Percentiles rank a stretch among this genome's conserved stretches.
Conservation (phyloP, 35 echinoderm and acorn worm species). For the Patiria miniata region DNA sequence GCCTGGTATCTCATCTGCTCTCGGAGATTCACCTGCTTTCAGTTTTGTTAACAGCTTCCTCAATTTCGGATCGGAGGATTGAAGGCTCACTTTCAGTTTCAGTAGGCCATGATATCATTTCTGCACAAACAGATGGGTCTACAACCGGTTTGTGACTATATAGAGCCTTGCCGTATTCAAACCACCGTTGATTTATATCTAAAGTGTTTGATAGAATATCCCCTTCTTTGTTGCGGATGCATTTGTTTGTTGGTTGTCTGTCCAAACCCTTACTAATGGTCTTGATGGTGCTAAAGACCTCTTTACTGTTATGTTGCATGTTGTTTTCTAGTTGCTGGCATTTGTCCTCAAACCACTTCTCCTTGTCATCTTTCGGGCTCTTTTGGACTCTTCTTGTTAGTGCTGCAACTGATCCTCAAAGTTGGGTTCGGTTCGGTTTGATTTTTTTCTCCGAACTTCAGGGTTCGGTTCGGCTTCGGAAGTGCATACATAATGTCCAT, state of each 20-base stretch:
- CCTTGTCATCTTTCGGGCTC: constrained; percentile 11
- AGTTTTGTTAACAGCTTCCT: neutral
- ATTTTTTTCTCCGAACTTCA: too few relatives aligned
- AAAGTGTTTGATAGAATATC: constrained; percentile 5
- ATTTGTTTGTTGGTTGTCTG: constrained; percentile 16
- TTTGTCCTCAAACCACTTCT: constrained; percentile 24
- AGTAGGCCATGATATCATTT: neutral
- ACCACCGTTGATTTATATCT: constrained; percentile 27
- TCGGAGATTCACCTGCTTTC: constrained; percentile 14
- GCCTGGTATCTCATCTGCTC: constrained; percentile 28
- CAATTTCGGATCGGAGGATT: constrained; percentile 15
- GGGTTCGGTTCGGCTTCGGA: too few relatives aligned
- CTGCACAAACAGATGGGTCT: neutral
- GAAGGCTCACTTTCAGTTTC: neutral
- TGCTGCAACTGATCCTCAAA: too few relatives aligned
- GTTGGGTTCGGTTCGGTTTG: too few relatives aligned
- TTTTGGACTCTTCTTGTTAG: constrained; percentile 25
- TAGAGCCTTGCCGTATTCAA: constrained; percentile 30
- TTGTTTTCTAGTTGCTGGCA: constrained; percentile 1
- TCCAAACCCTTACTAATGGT: constrained; percentile 21
- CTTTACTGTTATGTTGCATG: constrained; percentile 43
- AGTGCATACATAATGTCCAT: too few relatives aligned
- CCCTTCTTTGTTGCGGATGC: constrained; percentile 14
- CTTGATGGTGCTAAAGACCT: constrained; percentile 34
- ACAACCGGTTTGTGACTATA: neutral